These are phyloP conservation scores for Okamejei kenojei DNA, from an alignment of 2,797 vertebrate species.

Conservation along the genomic window DNA sequence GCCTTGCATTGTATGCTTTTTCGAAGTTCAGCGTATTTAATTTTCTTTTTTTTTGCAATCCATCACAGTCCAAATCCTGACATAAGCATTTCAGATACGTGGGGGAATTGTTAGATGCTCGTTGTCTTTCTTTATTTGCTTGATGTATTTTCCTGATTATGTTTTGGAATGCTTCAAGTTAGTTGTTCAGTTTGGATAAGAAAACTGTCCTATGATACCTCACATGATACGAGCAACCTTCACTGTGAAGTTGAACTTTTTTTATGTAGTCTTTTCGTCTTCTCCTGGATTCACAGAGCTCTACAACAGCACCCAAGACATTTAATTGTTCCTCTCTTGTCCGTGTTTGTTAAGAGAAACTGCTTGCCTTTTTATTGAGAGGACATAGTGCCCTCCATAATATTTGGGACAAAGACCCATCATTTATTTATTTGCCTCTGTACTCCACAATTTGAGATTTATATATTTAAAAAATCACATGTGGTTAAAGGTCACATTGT, in stretches of 20 bases:
- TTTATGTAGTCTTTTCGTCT: no score
- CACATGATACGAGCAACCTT: neutral
- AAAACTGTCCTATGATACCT: neutral
- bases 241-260: neutral
- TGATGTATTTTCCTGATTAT: neutral
- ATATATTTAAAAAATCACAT: no score
- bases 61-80: no score
- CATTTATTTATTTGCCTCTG: no score
- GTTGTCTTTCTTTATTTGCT: neutral
- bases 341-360: neutral
- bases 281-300: no score
- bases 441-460: no score
- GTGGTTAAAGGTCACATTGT: no score
- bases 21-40: neutral
- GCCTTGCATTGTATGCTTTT: no score
- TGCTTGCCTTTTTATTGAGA: neutral
- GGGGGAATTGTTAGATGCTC: neutral
- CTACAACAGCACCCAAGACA: neutral
- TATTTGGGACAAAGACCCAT: no score
- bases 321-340: neutral
- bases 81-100: neutral
- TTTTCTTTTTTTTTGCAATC: neutral
- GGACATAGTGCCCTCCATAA: neutral
- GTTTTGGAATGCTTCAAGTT: neutral
- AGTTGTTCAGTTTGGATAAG: neutral